Conservation (phyloP, 2,797 vertebrate genomes). For the Columba guinea region DNA sequence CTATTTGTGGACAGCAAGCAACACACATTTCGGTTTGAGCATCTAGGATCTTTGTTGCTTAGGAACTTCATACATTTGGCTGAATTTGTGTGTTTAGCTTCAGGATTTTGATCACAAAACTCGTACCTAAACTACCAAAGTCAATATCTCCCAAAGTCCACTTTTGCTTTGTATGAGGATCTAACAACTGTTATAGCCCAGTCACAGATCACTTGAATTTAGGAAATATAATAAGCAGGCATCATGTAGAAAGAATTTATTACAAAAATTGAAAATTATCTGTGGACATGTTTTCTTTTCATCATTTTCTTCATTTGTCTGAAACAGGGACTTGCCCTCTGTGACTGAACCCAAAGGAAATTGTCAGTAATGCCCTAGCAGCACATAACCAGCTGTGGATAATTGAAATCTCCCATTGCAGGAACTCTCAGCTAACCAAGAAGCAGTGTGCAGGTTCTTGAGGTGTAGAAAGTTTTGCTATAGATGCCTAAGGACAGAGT, state of each 20-base stretch:
- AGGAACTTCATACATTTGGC: background rate
- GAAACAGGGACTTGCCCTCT: background rate
- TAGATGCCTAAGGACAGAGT: background rate
- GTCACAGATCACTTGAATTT: background rate
- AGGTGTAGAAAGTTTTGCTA: background rate
- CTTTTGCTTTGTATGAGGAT: background rate
- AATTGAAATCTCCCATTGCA: slow-evolving; percentile 18
- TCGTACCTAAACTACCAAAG: background rate
- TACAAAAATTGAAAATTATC: background rate
- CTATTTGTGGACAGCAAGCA: background rate
- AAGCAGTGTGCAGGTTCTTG: slow-evolving; percentile 9
- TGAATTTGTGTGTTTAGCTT: background rate
- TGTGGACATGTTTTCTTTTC: background rate
- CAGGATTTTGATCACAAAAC: background rate
- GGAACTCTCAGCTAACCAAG: background rate
- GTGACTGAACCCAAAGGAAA: background rate
- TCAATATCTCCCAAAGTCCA: fast-evolving
- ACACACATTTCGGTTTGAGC: background rate
- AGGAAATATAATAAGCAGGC: background rate
- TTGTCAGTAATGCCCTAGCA: background rate
- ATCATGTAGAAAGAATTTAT: background rate
- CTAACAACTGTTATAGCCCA: background rate
- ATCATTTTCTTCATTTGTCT: background rate
- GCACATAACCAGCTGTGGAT: background rate
- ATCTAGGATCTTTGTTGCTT: background rate